Percentiles rank a stretch among this genome's conserved stretches.
phyloP scores from a whole-genome alignment of 2,888 invertebrate species.

The Ephialtes manifestator region DNA sequence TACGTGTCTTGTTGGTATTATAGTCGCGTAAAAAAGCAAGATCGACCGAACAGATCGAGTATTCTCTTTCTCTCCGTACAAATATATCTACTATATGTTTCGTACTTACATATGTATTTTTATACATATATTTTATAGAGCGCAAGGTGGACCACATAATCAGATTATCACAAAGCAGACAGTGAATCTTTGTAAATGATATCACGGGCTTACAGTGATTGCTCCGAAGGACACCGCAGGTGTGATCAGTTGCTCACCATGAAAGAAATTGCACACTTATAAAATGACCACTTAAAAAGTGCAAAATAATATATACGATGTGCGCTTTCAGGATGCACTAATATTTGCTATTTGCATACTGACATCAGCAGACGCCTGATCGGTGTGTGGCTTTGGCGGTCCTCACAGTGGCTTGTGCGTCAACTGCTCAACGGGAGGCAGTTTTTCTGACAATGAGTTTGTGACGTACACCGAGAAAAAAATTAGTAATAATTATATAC shows the following conservation, averaged over 20 bases:
- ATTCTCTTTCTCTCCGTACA: background rate
- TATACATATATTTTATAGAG: background rate
- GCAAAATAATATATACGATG: background rate
- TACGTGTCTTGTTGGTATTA: constrained; percentile 39
- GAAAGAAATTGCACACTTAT: background rate
- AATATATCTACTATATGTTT: background rate
- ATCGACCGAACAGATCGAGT: constrained; percentile 3
- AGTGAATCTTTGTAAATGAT: constrained; percentile 7
- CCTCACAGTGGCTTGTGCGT: no score
- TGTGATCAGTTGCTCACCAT: background rate
- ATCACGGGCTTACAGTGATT: constrained; percentile 1
- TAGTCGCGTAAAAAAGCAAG: constrained; percentile 42
- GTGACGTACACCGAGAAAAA: no score
- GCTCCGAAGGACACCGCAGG: background rate
- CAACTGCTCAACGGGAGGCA: no score
- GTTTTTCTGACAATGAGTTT: no score
- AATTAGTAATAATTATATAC: no score
- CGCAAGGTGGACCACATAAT: constrained; percentile 28
- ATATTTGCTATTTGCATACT: no score
- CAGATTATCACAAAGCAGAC: constrained; percentile 20
- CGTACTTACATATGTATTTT: background rate
- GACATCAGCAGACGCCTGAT: no score
- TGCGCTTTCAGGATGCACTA: no score
- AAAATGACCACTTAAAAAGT: background rate
- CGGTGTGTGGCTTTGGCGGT: no score